Percentiles rank a stretch among this genome's conserved stretches.
These are phyloP conservation scores for Benitochromis conjunctus DNA, from an alignment of 2,113 vertebrate species.

Conservation along the genomic window DNA sequence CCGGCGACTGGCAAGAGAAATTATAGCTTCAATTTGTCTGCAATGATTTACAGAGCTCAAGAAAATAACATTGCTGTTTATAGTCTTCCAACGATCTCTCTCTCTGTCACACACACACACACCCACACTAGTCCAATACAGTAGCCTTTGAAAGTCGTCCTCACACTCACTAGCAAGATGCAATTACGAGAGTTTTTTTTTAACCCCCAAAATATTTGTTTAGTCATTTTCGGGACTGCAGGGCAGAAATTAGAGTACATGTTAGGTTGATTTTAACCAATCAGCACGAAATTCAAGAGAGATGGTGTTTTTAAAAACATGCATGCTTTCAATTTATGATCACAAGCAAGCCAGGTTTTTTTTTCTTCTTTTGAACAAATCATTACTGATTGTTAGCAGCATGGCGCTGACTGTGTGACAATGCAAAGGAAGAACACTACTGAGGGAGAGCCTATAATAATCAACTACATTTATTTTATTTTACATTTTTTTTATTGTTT, in stretches of 20 bases:
- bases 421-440: background rate
- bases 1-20: background rate
- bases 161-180: constrained; percentile 9
- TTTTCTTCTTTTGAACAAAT: background rate
- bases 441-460: background rate
- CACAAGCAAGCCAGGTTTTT: background rate
- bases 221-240: constrained; percentile 7
- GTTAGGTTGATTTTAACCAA: constrained; percentile 2
- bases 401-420: background rate
- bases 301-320: background rate
- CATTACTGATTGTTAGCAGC: background rate
- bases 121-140: background rate
- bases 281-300: background rate
- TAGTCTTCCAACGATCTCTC: constrained; percentile 4
- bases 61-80: constrained; percentile 21
- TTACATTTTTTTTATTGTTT: background rate
- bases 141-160: constrained; percentile 21
- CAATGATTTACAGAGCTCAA: constrained; percentile 22
- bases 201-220: constrained; percentile 29
- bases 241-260: background rate
- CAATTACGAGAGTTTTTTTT: constrained; percentile 22
- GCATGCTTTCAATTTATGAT: constrained; percentile 17
- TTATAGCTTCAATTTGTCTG: constrained; percentile 9
- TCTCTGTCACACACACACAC: background rate
- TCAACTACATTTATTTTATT: background rate